Base-by-base conservation (phyloP, 2,797 vertebrate genomes). In the Clarias platycephalus region DNA sequence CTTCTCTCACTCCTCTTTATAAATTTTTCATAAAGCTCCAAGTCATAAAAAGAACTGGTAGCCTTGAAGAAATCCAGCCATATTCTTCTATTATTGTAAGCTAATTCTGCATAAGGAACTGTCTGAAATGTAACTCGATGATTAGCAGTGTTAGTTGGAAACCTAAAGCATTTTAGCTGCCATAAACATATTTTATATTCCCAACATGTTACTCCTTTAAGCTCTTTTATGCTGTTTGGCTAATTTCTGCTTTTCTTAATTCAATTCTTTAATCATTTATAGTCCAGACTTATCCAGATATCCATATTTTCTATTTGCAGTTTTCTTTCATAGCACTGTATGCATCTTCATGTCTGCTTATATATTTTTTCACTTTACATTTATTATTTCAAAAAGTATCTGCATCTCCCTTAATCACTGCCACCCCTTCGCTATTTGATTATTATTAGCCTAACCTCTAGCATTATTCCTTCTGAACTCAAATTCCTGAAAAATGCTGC, bases 391-490 rank as follows among this genome's bases (percentile, higher is more conserved):
- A 40, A 1, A 44, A 44, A 71, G 12, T 53, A 53, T 74, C 15
- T 53, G n/a, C 71, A 24, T 0, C 1, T 0, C 20, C 34, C 24
- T 4, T 28, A 70, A 5, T 70, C 20, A 24, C 34, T 40, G 67
- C 9, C 5, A n/a, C 12, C 40, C 13, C 6, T 49, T 49, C 24
- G 16, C 37, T 5, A 53, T 53, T 74, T 53, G 26, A 57, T 75
- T 75, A 31, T 28, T 57, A 12, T 75, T 31, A 31, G n/a, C n/a
- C 71, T 74, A 28, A 49, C 49, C 16, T 57, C 26, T 28, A 31
- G 20, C 74, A 76, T 76, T 76, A 58, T 22, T 74, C 49, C 49
- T 74, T 53, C 71, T 57, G 72, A 57, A 28, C n/a, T 28, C 22
- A 71, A 44, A 71, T 26, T 55, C 44, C n/a, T 26, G 2, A 4